phyloP scores from a whole-genome alignment of 2,797 vertebrate genomes.

The Carduelis carduelis region DNA sequence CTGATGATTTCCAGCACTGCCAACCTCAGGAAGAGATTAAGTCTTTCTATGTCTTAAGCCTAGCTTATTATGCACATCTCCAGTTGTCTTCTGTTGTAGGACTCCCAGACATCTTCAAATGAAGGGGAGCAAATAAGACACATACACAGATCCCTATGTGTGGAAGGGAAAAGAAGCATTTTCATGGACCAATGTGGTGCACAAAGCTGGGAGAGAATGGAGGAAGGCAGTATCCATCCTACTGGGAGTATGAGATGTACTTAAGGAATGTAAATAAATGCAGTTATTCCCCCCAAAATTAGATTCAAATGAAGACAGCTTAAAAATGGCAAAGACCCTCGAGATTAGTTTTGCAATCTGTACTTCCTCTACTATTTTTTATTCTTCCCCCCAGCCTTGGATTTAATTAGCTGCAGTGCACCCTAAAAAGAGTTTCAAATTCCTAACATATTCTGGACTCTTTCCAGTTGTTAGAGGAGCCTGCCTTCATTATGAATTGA shows the following conservation, averaged over 20 bases:
- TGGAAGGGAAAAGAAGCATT: background rate
- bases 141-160: background rate
- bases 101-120: background rate
- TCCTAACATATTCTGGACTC: conserved; percentile 17
- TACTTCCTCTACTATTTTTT: background rate
- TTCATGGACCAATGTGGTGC: background rate
- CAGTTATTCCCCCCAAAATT: background rate
- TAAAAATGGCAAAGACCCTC: conserved; percentile 16
- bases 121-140: background rate
- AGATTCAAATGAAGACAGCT: conserved; percentile 22
- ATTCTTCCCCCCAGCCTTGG: background rate
- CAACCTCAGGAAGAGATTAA: background rate
- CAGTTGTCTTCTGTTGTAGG: background rate
- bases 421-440: conserved; percentile 24
- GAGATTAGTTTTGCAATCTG: conserved; percentile 26
- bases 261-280: conserved; percentile 25
- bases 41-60: background rate
- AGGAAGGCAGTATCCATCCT: background rate
- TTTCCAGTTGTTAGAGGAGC: conserved; percentile 40
- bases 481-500: conserved; percentile 13
- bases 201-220: background rate
- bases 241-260: background rate
- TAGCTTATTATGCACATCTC: background rate
- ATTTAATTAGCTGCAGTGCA: conserved; percentile 58
- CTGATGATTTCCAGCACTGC: background rate